phyloP scores from a whole-genome alignment of 1,140 invertebrate species.

The Monochamus saltuarius region DNA sequence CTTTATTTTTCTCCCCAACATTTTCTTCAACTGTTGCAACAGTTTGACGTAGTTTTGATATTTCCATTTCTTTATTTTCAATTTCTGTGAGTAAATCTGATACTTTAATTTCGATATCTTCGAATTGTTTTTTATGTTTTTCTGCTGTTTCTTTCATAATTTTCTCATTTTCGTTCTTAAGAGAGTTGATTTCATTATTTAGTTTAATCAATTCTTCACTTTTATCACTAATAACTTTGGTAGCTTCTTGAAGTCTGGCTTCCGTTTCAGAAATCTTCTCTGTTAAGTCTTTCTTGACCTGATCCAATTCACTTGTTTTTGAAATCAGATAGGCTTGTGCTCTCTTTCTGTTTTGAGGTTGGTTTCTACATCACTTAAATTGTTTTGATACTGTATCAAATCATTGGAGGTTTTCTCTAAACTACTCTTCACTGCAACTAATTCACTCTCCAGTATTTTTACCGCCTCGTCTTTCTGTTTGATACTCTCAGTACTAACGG shows the following conservation, averaged over 20 bases:
- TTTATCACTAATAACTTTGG: slow-evolving; percentile 7
- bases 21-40: not conserved
- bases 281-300: slow-evolving; percentile 21
- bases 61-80: slow-evolving; percentile 19
- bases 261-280: slow-evolving; percentile 12
- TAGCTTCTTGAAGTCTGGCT: slow-evolving; percentile 6
- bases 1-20: not conserved
- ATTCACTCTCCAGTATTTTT: slow-evolving; percentile 7
- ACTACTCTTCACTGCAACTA: slow-evolving; percentile 7
- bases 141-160: slow-evolving; percentile 4
- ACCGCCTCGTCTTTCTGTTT: slow-evolving; percentile 10
- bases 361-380: slow-evolving; percentile 21
- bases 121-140: slow-evolving; percentile 12
- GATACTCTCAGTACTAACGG: not conserved
- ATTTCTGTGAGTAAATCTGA: slow-evolving; percentile 21
- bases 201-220: slow-evolving; percentile 14
- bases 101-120: slow-evolving; percentile 11
- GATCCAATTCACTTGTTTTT: slow-evolving; percentile 23
- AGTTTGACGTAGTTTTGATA: not conserved
- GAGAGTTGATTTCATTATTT: not conserved
- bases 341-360: slow-evolving; percentile 22
- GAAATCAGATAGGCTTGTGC: not conserved
- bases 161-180: slow-evolving; percentile 11
- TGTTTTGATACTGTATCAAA: slow-evolving; percentile 22
- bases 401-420: slow-evolving; percentile 17